phyloP scores from a whole-genome alignment of 2,113 vertebrate genomes.

The Gallinago jamesoni region DNA sequence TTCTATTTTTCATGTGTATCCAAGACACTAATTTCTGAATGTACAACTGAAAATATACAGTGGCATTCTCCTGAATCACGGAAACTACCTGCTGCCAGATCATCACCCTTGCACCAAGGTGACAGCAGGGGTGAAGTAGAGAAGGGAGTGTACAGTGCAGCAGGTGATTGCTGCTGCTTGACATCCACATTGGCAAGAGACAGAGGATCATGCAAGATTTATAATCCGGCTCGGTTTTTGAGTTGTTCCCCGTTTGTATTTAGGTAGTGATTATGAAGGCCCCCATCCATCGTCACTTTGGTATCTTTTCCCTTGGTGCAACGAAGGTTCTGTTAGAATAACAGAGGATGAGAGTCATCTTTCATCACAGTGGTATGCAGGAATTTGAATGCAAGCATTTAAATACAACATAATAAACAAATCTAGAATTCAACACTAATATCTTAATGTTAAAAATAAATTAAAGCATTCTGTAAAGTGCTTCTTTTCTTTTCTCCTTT shows the following conservation, averaged over 20 bases:
- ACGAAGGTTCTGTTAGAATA: background rate
- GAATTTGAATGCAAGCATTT: background rate
- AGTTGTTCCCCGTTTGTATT: background rate
- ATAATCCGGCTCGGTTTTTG: background rate
- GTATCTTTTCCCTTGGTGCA: background rate
- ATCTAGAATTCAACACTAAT: background rate
- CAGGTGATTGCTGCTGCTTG: background rate
- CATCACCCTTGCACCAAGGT: background rate
- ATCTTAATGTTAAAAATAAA: background rate
- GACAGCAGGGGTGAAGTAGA: background rate
- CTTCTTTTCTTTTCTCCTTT: accelerated
- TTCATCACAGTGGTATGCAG: background rate
- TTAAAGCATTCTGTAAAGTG: background rate
- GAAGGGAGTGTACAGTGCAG: too few relatives aligned
- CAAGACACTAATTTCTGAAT: background rate
- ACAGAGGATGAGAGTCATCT: background rate
- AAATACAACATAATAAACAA: background rate
- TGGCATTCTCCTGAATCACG: background rate
- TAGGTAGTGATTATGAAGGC: background rate
- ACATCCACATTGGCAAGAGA: background rate
- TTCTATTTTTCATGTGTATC: conserved; percentile 1
- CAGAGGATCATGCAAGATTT: background rate
- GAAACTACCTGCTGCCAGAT: background rate
- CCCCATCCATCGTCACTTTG: background rate
- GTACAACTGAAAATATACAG: background rate